phyloP scores from a whole-genome alignment of 1,140 invertebrate species.

The Dinothrombium tinctorium region DNA sequence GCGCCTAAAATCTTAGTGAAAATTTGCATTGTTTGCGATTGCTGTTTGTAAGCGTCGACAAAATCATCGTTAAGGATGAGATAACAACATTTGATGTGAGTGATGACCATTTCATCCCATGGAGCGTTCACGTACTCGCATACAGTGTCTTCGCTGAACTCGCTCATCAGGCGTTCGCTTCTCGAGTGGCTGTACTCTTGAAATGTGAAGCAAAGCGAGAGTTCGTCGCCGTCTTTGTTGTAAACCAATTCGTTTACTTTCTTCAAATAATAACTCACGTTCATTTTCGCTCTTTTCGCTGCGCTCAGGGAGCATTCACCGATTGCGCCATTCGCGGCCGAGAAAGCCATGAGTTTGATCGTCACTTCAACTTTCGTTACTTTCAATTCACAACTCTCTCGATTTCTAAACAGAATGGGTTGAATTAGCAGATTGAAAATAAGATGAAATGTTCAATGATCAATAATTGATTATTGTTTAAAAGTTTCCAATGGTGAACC shows the following conservation, averaged over 20 bases:
- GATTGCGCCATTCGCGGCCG: no score
- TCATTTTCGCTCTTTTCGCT: no score
- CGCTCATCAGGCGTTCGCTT: not conserved
- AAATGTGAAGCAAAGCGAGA: not conserved
- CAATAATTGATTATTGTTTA: no score
- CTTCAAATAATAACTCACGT: not conserved
- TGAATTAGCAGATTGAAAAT: no score
- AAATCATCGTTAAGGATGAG: conserved; percentile 32
- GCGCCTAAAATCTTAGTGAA: conserved; percentile 60
- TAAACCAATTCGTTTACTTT: no score
- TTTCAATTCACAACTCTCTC: no score
- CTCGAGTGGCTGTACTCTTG: not conserved
- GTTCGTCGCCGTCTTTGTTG: not conserved
- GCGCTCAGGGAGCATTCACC: no score
- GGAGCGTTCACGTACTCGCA: conserved; percentile 23
- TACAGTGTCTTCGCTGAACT: not conserved
- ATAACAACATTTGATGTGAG: conserved; percentile 39
- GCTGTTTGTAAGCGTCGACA: conserved; percentile 47
- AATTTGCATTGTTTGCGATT: conserved; percentile 46
- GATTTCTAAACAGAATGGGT: no score
- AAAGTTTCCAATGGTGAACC: no score
- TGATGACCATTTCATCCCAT: conserved; percentile 49
- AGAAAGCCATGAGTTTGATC: no score
- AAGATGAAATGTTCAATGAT: not conserved
- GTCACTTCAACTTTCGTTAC: no score